Evolutionary conservation across 2,797 vertebrate species (phyloP), one percentile per base, ranked within the genome.

Genomic region (Lindbergichthys nudifrons): DNA sequence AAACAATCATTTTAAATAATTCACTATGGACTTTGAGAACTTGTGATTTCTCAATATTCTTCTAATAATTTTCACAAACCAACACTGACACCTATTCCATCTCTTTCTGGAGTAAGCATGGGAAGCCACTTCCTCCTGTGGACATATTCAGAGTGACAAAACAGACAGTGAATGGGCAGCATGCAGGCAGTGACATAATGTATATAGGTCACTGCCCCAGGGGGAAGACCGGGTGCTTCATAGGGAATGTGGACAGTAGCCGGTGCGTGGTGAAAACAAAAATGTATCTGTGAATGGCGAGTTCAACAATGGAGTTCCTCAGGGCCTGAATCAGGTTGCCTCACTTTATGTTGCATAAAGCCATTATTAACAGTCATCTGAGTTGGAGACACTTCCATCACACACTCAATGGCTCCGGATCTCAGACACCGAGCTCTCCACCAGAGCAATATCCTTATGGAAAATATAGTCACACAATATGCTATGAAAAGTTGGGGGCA

Each of bases 291-390:
- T 76, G 58, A 81, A 61, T 46, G 70, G 66, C 1, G 0, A 64
- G 41, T 69, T 79, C 50, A 79, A 2, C 50, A 78, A 47, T 72
- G 23, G 75, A 76, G 57, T 65, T 75, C 79, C 80, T 64, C 42
- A 19, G 54, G 71, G 65, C 43, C 11, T 73, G 45, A 83, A 76
- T 79, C 73, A 78, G 70, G 61, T 81, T 87, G 64, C 53, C 52
- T 63, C 62, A 26, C 51, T 77, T 64, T 66, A 57, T 53, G 74
- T 93, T 94, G 80, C 84, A 68, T 92, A 93, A 93, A 50, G 54
- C 42, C 15, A 69, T 94, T 92, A 87, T 62, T 92, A 65, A 85
- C 69, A 81, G 71, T 87, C 68, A 83, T 85, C 79, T 71, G 75
- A 79, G 63, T 62, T 79, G 61, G 63, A 79, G 65, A 82, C 47